A percentile compares a stretch with the other conserved stretches of the same genome.
Evolutionary conservation across 2,797 vertebrate genomes (phyloP).

Genomic region (Lagodon rhomboides): DNA sequence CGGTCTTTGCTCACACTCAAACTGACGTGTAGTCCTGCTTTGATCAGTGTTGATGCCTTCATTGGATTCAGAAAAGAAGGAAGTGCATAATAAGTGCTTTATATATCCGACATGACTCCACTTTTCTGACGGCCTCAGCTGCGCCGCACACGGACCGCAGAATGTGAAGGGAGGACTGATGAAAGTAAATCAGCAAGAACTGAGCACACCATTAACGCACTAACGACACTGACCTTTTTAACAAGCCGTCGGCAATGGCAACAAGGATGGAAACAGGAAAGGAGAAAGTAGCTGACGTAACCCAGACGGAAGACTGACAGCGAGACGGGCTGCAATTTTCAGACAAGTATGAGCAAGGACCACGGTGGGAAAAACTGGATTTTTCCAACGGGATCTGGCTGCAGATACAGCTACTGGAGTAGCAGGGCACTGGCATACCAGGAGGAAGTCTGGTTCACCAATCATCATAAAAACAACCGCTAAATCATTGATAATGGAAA

Average conservation of each 20-base stretch:
- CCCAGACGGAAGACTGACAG: conserved; percentile 18
- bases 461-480: too few species aligned
- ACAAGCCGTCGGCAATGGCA: conserved; percentile 39
- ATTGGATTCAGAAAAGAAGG: background rate
- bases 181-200: conserved; percentile 30
- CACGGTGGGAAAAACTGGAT: conserved; percentile 5
- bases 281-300: conserved; percentile 39
- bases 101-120: conserved; percentile 26
- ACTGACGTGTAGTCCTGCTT: background rate
- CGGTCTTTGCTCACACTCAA: background rate
- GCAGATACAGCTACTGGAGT: conserved; percentile 9
- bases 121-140: background rate
- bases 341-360: conserved; percentile 23
- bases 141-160: background rate
- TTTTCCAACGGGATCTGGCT: conserved; percentile 28
- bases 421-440: background rate
- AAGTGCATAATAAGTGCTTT: background rate
- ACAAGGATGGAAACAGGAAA: conserved; percentile 68
- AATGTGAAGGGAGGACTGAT: conserved; percentile 1
- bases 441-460: background rate
- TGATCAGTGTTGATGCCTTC: background rate
- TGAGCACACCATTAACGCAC: conserved; percentile 21
- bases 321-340: conserved; percentile 29
- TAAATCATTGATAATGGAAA: background rate
- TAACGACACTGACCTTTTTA: conserved; percentile 42